Evolutionary conservation across 35 echinoderm and acorn worm species (phyloP).

Genomic region (Strongylocentrotus purpuratus): DNA sequence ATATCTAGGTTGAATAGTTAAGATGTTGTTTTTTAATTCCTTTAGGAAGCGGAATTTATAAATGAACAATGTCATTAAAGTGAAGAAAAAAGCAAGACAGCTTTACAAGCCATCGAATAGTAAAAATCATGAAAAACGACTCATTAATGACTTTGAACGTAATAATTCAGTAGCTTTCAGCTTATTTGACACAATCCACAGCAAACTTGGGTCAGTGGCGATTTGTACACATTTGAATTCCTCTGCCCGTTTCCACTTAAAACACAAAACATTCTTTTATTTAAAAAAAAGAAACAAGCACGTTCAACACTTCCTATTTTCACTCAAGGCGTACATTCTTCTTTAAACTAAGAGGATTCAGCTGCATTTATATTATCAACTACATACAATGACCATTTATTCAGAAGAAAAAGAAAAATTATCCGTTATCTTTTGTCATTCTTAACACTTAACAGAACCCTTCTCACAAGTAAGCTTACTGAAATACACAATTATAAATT

Average conservation of each 20-base stretch:
- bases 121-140: neutral
- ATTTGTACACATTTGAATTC: constrained; percentile 4
- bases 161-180: constrained; percentile 1
- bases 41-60: neutral
- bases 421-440: neutral
- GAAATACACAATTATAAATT: no score
- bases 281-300: neutral
- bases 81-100: neutral
- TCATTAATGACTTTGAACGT: neutral
- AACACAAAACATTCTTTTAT: constrained; percentile 29
- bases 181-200: constrained; percentile 23
- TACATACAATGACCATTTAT: constrained; percentile 33
- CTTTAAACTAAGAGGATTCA: constrained; percentile 22
- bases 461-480: neutral
- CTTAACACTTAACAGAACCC: neutral
- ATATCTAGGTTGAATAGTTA: neutral
- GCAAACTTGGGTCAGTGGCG: constrained; percentile 27
- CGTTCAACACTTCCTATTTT: constrained; percentile 4
- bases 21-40: constrained; percentile 6
- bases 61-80: neutral
- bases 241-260: constrained; percentile 7
- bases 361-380: constrained; percentile 30
- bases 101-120: neutral
- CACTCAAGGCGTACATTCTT: constrained; percentile 39
- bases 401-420: neutral